phyloP scores from a whole-genome alignment of 1,140 invertebrate species.

The Lerema accius region DNA sequence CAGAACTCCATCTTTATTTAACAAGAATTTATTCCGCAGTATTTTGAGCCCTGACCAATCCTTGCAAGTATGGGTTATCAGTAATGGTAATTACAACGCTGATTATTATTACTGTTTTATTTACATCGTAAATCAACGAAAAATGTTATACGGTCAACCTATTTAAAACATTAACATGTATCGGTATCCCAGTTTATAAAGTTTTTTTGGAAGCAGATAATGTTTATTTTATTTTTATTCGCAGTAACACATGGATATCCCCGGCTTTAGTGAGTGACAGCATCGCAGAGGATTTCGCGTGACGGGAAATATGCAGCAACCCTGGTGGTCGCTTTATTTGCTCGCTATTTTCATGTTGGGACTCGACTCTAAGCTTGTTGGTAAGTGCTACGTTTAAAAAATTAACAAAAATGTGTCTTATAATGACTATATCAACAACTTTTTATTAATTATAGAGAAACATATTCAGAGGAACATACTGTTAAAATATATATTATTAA shows the following conservation, averaged over 20 bases:
- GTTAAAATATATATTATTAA: no score
- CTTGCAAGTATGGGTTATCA: no score
- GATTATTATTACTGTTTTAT: no score
- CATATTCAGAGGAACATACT: no score
- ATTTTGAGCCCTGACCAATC: no score
- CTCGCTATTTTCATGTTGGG: constrained; percentile 68
- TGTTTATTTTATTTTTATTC: constrained; percentile 36
- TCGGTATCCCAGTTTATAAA: constrained; percentile 8
- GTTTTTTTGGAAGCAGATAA: constrained; percentile 29
- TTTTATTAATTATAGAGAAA: no score
- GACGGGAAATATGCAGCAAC: constrained; percentile 65
- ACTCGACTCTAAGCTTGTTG: constrained; percentile 69
- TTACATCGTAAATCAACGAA: not conserved
- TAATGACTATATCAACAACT: no score
- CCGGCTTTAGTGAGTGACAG: constrained; percentile 44
- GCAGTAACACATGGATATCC: constrained; percentile 53
- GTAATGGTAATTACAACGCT: no score
- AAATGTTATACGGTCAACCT: not conserved
- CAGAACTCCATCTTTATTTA: no score
- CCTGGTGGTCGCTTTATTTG: constrained; percentile 67
- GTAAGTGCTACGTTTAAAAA: no score
- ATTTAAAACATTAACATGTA: not conserved
- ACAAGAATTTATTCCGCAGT: no score
- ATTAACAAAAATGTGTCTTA: no score
- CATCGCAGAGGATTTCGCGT: constrained; percentile 35